phyloP scores from a whole-genome alignment of 1,140 invertebrate genomes.

The Procambarus virginalis region DNA sequence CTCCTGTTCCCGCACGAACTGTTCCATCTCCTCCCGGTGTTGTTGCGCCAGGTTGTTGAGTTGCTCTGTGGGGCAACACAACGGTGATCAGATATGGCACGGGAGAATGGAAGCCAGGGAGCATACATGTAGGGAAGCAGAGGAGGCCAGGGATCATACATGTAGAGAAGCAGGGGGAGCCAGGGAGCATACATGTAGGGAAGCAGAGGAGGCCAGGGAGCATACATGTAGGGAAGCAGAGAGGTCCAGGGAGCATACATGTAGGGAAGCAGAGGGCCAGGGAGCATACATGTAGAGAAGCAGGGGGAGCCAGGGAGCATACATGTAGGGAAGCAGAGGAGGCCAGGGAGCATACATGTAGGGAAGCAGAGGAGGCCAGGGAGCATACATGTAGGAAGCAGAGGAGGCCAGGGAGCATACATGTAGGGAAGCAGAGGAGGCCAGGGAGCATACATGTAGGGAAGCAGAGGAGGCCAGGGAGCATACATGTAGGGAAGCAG shows the following conservation, averaged over 20 bases:
- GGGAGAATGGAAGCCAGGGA: too few species aligned
- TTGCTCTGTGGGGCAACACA: conserved; percentile 42
- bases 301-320: too few species aligned
- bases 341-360: too few species aligned
- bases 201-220: neutral
- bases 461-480: too few species aligned
- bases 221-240: neutral
- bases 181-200: too few species aligned
- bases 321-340: too few species aligned
- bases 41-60: conserved; percentile 59
- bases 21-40: conserved; percentile 66
- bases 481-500: too few species aligned
- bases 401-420: too few species aligned
- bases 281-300: neutral
- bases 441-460: too few species aligned
- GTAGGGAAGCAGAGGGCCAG: neutral
- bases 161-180: neutral
- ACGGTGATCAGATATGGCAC: neutral
- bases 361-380: too few species aligned
- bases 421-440: too few species aligned
- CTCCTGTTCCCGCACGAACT: conserved; percentile 66
- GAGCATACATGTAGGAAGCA: too few species aligned
- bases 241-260: neutral
- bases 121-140: neutral
- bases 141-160: neutral